Percentiles rank a stretch among this genome's conserved stretches.
Conservation (phyloP, 2,113 vertebrate genomes). For the Tenrec ecaudatus region DNA sequence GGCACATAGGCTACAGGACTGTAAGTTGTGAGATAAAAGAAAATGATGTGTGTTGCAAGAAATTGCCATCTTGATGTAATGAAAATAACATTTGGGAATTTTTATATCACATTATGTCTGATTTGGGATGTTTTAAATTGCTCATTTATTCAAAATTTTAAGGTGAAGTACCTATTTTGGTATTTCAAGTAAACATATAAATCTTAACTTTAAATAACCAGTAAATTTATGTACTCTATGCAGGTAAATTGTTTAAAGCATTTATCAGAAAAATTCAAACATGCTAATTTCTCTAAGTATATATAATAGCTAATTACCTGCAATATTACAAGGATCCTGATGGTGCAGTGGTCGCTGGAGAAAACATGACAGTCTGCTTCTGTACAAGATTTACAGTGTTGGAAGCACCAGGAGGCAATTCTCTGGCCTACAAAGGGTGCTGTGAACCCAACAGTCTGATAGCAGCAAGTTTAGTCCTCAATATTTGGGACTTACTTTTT, state of each 20-base stretch:
- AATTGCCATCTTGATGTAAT: constrained; percentile 54
- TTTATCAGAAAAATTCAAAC: constrained; percentile 59
- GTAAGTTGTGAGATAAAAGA: constrained; percentile 45
- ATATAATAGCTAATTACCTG: constrained; percentile 15
- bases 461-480: too few species aligned
- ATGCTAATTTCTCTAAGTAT: constrained; percentile 43
- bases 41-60: constrained; percentile 26
- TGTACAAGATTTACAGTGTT: too few species aligned
- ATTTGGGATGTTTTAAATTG: constrained; percentile 57
- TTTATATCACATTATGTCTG: constrained; percentile 47
- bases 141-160: constrained; percentile 43
- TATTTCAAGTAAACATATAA: constrained; percentile 30
- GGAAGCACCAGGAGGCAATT: too few species aligned
- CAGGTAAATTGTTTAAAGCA: constrained; percentile 50
- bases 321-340: too few species aligned
- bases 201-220: constrained; percentile 49
- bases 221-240: constrained; percentile 48
- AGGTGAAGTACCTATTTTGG: constrained; percentile 28
- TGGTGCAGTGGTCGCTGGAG: too few species aligned
- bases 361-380: too few species aligned
- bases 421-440: too few species aligned
- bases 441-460: too few species aligned
- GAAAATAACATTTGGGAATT: constrained; percentile 55
- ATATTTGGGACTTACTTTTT: neutral
- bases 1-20: constrained; percentile 5